These are phyloP conservation scores for Arrhopalites spinosus DNA, from an alignment of 2,888 invertebrate species.

Conservation along the genomic window DNA sequence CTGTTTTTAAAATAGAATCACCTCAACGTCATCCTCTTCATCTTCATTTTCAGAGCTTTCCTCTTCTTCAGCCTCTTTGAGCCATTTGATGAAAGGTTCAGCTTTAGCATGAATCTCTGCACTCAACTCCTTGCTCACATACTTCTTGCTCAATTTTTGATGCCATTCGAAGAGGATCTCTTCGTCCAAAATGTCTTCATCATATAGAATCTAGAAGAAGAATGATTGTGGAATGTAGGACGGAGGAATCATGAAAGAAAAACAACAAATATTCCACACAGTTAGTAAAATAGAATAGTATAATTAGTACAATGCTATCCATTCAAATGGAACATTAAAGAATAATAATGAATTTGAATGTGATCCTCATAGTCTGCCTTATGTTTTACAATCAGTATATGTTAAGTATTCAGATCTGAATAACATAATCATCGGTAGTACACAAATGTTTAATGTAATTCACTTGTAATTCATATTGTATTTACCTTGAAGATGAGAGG, in stretches of 20 bases:
- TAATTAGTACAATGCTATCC: background rate
- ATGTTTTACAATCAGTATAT: slow-evolving; percentile 50
- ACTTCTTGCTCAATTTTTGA: slow-evolving; percentile 92
- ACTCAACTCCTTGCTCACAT: slow-evolving; percentile 86
- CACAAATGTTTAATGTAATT: background rate
- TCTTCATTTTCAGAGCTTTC: slow-evolving; percentile 77
- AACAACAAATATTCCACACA: slow-evolving; percentile 54
- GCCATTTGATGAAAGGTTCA: slow-evolving; percentile 93
- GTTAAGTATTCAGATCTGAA: slow-evolving; percentile 53
- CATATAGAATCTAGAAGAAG: slow-evolving; percentile 80
- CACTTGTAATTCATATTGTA: background rate
- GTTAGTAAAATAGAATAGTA: slow-evolving; percentile 1
- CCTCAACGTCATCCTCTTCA: slow-evolving; percentile 72
- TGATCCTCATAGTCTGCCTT: slow-evolving; percentile 54
- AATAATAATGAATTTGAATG: background rate
- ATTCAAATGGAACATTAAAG: background rate
- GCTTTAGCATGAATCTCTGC: slow-evolving; percentile 91
- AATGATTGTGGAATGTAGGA: slow-evolving; percentile 45
- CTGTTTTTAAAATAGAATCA: slow-evolving; percentile 55
- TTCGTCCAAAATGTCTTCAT: slow-evolving; percentile 92
- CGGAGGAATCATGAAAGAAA: background rate
- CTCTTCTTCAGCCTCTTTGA: slow-evolving; percentile 95
- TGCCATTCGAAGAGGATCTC: slow-evolving; percentile 94
- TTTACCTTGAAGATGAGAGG: slow-evolving; percentile 80
- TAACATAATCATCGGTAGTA: slow-evolving; percentile 52